Evolutionary conservation across 2,113 vertebrate species (phyloP), one percentile per base, ranked within the genome.

Genomic region (Brachyhypopomus occidentalis): DNA sequence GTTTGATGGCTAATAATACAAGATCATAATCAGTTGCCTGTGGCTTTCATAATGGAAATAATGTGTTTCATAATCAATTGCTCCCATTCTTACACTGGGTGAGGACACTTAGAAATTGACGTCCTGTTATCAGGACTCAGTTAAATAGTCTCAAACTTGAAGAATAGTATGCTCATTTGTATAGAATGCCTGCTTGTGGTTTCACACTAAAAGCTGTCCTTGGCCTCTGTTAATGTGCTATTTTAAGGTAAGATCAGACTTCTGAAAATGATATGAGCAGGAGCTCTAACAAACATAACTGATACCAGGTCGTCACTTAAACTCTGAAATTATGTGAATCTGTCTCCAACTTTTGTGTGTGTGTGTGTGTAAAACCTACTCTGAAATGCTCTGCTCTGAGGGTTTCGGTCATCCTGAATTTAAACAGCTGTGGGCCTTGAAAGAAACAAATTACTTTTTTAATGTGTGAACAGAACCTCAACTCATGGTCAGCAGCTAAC

Each of bases 401-500:
- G 74, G 14, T 62, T 63, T 71, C 27, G 16, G 22, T 27, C 58
- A 71, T 59, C 0, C 3, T 52, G 41, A 73, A 52, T 52, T 27
- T 22, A 67, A 71, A 52, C 60, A 59, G 25, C 30, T 74, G 27
- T 19, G 19, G 83, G 22, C 75, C 70, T 71, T 75, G 70, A 69
- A 58, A 62, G 38, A 78, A 78, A 84, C 63, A 69, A 82, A 82
- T 81, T 45, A 27, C 22, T n/a, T 55, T 25, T 69, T 41, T 41
- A 73, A 58, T 17, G 27, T 78, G 41, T 34, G 55, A 41, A 52
- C 23, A 25, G 20, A 78, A 23, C 25, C 23, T 52, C 45, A 70
- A 52, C 52, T 71, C 70, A 78, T 56, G 19, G 25, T 16, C 63
- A 66, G 45, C 36, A 78, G 38, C 23, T 58, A 74, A 71, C 2